Conservation (phyloP, 2,888 invertebrate genomes). For the Stenoptilia bipunctidactyla region DNA sequence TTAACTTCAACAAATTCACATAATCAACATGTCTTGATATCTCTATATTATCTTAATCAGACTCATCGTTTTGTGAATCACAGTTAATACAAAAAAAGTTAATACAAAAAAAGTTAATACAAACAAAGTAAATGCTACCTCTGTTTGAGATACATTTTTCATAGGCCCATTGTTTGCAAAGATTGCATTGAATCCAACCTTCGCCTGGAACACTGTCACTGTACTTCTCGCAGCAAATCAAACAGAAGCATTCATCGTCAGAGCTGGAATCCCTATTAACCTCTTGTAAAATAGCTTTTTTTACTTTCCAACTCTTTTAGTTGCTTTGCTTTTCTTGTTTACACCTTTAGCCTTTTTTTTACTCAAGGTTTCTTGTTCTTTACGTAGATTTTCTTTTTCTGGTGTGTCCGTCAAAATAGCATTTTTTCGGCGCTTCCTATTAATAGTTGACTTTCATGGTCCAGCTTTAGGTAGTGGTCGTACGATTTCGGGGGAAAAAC, state of each 20-base stretch:
- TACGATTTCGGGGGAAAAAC: slow-evolving; percentile 16
- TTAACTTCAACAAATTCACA: no score
- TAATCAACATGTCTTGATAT: no score
- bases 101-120: no score
- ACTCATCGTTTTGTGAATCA: no score
- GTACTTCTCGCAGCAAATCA: slow-evolving; percentile 13
- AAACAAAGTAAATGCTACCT: no score
- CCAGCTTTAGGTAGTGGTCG: neutral
- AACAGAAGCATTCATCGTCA: slow-evolving; percentile 14
- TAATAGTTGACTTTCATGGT: neutral
- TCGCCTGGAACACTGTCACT: slow-evolving; percentile 14
- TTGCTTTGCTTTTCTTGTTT: neutral
- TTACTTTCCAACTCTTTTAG: slow-evolving; percentile 3
- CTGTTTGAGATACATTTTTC: slow-evolving; percentile 9
- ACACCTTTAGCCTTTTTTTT: neutral
- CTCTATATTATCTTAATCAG: no score
- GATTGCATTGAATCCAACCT: slow-evolving; percentile 14
- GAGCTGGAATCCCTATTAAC: neutral
- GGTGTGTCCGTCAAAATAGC: slow-evolving; percentile 19
- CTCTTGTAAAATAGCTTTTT: slow-evolving; percentile 1
- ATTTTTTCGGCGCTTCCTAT: slow-evolving; percentile 9
- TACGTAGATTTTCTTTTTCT: slow-evolving; percentile 16
- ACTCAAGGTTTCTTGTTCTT: slow-evolving; percentile 12
- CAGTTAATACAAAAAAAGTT: no score
- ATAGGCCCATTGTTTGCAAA: slow-evolving; percentile 13